phyloP scores from a whole-genome alignment of 2,888 invertebrate species.

The Marasmarcha lunaedactyla region DNA sequence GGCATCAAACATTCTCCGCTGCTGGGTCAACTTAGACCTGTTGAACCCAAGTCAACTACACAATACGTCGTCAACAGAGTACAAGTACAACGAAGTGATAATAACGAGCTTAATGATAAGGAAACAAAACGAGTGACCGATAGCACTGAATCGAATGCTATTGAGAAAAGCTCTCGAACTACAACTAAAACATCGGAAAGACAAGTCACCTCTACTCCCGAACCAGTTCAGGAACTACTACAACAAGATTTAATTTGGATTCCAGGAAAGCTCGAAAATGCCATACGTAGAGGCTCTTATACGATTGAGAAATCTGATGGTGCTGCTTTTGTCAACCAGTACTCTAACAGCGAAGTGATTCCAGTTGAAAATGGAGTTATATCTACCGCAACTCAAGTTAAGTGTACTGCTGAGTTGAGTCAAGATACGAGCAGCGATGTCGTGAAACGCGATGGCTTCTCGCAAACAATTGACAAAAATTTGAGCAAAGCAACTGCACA shows the following conservation, averaged over 20 bases:
- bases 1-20: slow-evolving; percentile 90
- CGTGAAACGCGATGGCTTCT: slow-evolving; percentile 39
- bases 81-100: slow-evolving; percentile 10
- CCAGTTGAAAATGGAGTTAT: slow-evolving; percentile 46
- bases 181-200: slow-evolving; percentile 42
- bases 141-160: slow-evolving; percentile 19
- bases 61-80: neutral
- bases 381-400: slow-evolving; percentile 37
- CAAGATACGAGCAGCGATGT: slow-evolving; percentile 37
- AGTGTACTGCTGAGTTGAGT: slow-evolving; percentile 31
- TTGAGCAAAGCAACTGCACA: slow-evolving; percentile 40
- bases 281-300: slow-evolving; percentile 50
- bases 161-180: slow-evolving; percentile 25
- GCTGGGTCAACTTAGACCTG: slow-evolving; percentile 62
- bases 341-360: slow-evolving; percentile 41
- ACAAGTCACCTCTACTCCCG: slow-evolving; percentile 47
- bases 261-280: slow-evolving; percentile 45
- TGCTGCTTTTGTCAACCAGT: slow-evolving; percentile 38
- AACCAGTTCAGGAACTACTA: slow-evolving; percentile 45
- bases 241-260: slow-evolving; percentile 57
- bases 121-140: slow-evolving; percentile 17
- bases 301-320: slow-evolving; percentile 50
- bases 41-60: slow-evolving; percentile 21
- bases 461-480: slow-evolving; percentile 39
- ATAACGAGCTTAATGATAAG: slow-evolving; percentile 13